A percentile compares a stretch with the other conserved stretches of the same genome.
phyloP scores from a whole-genome alignment of 1,140 invertebrate species.

The Temnothorax longispinosus region DNA sequence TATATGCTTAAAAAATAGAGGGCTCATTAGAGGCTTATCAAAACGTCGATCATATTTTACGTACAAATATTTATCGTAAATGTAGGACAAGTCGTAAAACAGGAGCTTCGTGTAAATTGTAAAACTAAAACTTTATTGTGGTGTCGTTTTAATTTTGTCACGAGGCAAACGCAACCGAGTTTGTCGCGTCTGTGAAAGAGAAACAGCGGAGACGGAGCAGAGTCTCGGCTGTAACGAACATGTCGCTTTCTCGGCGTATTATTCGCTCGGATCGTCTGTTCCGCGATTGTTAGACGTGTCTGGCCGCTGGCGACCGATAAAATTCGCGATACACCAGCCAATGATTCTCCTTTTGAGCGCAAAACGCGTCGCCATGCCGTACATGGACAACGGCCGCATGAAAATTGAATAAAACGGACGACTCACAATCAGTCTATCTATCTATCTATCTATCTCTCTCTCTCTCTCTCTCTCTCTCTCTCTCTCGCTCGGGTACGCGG shows the following conservation, averaged over 20 bases:
- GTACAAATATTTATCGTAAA: background rate
- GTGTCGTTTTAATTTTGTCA: constrained; percentile 24
- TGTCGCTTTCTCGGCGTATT: constrained; percentile 32
- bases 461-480: no score
- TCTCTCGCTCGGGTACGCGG: background rate
- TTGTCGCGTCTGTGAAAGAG: constrained; percentile 20
- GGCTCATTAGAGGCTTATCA: background rate
- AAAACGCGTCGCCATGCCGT: background rate
- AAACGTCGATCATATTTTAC: background rate
- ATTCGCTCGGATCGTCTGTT: constrained; percentile 23
- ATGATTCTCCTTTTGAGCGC: constrained; percentile 29
- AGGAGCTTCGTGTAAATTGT: no score
- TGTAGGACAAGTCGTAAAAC: background rate
- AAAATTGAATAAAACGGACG: constrained; percentile 49
- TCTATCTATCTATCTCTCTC: no score
- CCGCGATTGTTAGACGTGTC: constrained; percentile 25
- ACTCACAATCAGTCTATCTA: background rate
- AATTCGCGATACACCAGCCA: constrained; percentile 25
- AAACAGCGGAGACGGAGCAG: background rate
- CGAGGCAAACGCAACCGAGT: background rate
- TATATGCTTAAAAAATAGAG: background rate
- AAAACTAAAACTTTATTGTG: background rate
- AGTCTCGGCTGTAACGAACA: constrained; percentile 2
- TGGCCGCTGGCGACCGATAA: constrained; percentile 23
- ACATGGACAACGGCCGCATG: background rate